Conservation (phyloP, 1,140 invertebrate species). For the Drosophila azteca region DNA sequence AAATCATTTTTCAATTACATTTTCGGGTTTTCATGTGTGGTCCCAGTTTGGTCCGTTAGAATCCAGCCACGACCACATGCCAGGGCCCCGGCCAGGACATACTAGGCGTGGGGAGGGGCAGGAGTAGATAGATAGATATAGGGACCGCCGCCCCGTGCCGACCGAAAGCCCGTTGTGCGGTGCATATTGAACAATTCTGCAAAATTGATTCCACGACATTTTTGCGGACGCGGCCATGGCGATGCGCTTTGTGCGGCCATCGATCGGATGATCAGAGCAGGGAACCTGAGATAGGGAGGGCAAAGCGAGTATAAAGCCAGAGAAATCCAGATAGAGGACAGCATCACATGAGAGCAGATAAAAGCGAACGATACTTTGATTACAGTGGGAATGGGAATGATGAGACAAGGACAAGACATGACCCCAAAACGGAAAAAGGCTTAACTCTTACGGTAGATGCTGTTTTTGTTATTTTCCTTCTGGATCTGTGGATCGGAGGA, state of each 20-base stretch:
- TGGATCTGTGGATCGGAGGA: too few relatives aligned
- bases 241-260: slow-evolving; percentile 35
- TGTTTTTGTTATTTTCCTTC: too few relatives aligned
- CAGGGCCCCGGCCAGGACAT: slow-evolving; percentile 3
- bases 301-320: too few relatives aligned
- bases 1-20: slow-evolving; percentile 81
- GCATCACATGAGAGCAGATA: too few relatives aligned
- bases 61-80: slow-evolving; percentile 43
- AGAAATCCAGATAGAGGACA: too few relatives aligned
- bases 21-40: slow-evolving; percentile 70
- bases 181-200: slow-evolving; percentile 66
- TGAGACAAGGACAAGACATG: too few relatives aligned
- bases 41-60: slow-evolving; percentile 52
- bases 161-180: neutral
- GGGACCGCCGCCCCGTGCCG: neutral
- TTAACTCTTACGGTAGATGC: too few relatives aligned
- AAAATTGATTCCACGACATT: slow-evolving; percentile 74
- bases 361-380: too few relatives aligned
- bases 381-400: too few relatives aligned
- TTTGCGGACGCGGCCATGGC: slow-evolving; percentile 50
- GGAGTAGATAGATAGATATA: slow-evolving; percentile 4
- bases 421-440: too few relatives aligned
- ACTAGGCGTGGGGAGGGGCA: slow-evolving; percentile 1
- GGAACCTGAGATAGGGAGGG: too few relatives aligned
- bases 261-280: slow-evolving; percentile 27